Conservation (phyloP, 2,113 vertebrate genomes). For the Petromus typicus region DNA sequence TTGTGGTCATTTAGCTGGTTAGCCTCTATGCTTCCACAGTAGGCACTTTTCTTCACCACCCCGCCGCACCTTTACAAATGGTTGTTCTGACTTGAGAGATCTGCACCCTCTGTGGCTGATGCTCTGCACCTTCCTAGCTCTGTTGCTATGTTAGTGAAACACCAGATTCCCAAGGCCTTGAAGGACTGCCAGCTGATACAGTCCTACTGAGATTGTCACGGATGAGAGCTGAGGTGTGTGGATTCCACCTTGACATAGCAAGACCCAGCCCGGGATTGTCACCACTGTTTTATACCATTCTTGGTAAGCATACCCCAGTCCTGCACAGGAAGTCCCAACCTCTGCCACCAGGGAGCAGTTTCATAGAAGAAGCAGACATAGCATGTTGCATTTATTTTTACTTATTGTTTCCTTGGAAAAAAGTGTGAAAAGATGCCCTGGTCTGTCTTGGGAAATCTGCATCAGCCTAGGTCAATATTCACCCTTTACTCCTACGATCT, state of each 20-base stretch:
- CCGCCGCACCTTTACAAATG: background rate
- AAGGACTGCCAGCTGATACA: background rate
- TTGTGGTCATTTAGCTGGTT: background rate
- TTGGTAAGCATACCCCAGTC: background rate
- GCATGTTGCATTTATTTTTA: background rate
- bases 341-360: background rate
- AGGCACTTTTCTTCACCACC: background rate
- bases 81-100: background rate
- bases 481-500: background rate
- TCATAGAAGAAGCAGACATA: background rate
- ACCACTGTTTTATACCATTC: background rate
- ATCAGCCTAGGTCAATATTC: background rate
- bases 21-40: background rate
- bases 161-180: background rate
- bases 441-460: background rate
- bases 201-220: fast-evolving
- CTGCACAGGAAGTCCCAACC: background rate
- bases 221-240: background rate
- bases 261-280: background rate
- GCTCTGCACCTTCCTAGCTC: background rate
- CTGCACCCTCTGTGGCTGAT: background rate
- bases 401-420: background rate
- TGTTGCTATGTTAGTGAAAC: background rate
- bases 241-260: background rate
- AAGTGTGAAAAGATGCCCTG: background rate